phyloP scores from a whole-genome alignment of 1,140 invertebrate genomes.

The Archivesica marissinica region DNA sequence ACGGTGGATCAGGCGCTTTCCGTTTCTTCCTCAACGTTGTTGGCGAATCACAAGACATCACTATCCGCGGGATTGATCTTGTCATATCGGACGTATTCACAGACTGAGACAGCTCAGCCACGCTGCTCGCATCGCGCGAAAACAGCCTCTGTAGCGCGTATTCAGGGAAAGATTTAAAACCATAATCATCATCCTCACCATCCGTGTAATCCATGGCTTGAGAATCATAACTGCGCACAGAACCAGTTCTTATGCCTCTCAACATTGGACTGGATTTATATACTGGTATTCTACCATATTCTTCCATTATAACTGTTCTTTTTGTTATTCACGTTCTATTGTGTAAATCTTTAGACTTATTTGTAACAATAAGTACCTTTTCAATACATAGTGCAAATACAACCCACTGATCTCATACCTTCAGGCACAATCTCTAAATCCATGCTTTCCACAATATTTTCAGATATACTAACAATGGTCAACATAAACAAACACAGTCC shows the following conservation, averaged over 20 bases:
- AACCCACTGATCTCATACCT: background rate
- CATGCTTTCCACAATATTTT: background rate
- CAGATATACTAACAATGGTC: background rate
- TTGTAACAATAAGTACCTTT: background rate
- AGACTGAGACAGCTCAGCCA: background rate
- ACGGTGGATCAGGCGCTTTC: constrained; percentile 45
- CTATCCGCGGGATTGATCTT: background rate
- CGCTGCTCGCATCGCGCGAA: background rate
- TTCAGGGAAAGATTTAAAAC: constrained; percentile 55
- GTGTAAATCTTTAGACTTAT: background rate
- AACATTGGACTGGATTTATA: constrained; percentile 40
- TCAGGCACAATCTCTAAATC: background rate
- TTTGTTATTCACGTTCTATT: background rate
- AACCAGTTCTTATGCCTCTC: constrained; percentile 19
- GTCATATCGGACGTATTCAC: background rate
- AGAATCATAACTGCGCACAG: constrained; percentile 44
- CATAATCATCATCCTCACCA: constrained; percentile 49
- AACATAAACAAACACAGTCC: background rate
- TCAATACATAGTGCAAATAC: constrained; percentile 15
- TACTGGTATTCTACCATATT: constrained; percentile 8
- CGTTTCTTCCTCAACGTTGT: constrained; percentile 32
- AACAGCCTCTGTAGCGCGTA: constrained; percentile 34
- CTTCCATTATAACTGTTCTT: constrained; percentile 8
- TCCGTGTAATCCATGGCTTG: constrained; percentile 38
- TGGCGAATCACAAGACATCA: constrained; percentile 30